These are phyloP conservation scores for Chiloscyllium plagiosum DNA, from an alignment of 2,113 vertebrate species.

Conservation along the genomic window DNA sequence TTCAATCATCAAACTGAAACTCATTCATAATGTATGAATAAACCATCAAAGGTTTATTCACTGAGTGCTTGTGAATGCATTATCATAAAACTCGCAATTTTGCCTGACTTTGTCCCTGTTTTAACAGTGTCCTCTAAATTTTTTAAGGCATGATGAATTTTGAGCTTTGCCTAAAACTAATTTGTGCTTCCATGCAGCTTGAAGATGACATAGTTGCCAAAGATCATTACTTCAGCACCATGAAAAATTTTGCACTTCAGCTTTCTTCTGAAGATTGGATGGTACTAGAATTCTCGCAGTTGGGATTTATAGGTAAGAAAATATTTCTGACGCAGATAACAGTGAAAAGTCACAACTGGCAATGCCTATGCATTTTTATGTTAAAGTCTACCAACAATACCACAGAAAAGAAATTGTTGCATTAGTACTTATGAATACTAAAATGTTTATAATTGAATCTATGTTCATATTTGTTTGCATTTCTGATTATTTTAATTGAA, in stretches of 20 bases:
- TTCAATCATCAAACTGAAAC: not conserved
- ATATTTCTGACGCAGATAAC: not conserved
- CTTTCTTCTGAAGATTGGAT: conserved; percentile 97
- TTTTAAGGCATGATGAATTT: not conserved
- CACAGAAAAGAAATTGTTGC: not conserved
- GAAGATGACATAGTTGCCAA: conserved; percentile 98
- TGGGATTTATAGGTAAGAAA: conserved; percentile 92
- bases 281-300: conserved; percentile 97
- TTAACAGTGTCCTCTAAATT: not conserved
- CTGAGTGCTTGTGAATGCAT: not conserved
- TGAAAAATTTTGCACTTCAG: conserved; percentile 98
- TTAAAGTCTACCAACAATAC: not conserved
- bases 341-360: not conserved
- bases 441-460: not conserved
- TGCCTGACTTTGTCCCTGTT: not conserved
- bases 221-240: conserved; percentile 96
- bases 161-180: not conserved
- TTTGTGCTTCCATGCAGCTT: conserved; percentile 64
- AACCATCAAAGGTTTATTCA: not conserved
- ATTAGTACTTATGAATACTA: not conserved
- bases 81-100: not conserved
- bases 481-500: conserved; percentile 11
- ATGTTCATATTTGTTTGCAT: not conserved
- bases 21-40: not conserved
- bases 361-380: not conserved